Evolutionary conservation across 2,113 vertebrate genomes (phyloP).

Genomic region (Gambusia holbrooki): DNA sequence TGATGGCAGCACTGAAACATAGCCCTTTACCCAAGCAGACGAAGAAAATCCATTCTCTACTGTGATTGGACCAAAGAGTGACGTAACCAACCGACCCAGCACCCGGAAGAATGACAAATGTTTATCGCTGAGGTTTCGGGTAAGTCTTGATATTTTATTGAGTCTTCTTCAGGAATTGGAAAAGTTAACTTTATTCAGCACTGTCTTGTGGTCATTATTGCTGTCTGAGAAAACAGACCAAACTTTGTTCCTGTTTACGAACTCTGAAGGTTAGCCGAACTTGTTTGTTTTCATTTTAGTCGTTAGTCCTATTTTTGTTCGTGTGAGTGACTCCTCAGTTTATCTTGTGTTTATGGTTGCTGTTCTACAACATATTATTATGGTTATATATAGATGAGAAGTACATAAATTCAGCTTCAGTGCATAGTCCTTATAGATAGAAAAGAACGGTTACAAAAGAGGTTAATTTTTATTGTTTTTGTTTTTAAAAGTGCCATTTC

Average conservation of each 20-base stretch:
- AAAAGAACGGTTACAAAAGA: background rate
- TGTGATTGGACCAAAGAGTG: slow-evolving; percentile 50
- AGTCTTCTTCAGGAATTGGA: background rate
- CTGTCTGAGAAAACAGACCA: background rate
- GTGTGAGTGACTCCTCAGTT: no score
- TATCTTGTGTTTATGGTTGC: no score
- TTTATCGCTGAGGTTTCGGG: slow-evolving; percentile 36
- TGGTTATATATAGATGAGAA: no score
- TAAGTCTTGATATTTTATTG: slow-evolving; percentile 14
- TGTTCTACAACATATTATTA: no score
- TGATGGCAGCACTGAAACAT: background rate
- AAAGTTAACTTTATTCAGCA: rapidly evolving
- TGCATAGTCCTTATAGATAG: no score
- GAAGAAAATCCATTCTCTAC: slow-evolving; percentile 2
- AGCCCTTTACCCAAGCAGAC: background rate
- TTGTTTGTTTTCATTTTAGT: no score
- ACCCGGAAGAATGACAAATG: slow-evolving; percentile 72
- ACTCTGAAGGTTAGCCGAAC: background rate
- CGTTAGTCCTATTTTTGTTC: no score
- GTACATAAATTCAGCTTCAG: no score
- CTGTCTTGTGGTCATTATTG: no score
- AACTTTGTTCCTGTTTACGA: no score
- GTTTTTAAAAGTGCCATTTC: background rate
- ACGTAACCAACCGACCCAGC: background rate
- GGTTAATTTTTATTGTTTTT: background rate